Evolutionary conservation across 2,888 invertebrate species (phyloP).

Genomic region (Calameuta filiformis): DNA sequence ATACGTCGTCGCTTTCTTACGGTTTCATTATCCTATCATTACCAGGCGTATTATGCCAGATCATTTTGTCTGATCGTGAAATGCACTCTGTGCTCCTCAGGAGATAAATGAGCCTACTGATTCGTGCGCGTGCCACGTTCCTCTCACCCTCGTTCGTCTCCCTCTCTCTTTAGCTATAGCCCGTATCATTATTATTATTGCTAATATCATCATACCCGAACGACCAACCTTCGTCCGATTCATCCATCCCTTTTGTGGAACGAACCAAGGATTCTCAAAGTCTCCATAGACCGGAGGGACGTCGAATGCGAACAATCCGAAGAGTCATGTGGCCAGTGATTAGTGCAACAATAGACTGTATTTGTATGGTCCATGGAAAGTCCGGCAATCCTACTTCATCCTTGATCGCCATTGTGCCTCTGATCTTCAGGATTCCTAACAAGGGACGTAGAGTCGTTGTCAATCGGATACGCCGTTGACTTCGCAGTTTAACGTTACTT

Average conservation of each 20-base stretch:
- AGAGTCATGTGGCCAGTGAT: conserved; percentile 21
- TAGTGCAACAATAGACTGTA: conserved; percentile 18
- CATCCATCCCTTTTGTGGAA: neutral
- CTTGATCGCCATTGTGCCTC: neutral
- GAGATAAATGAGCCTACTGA: conserved; percentile 16
- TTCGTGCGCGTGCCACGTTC: conserved; percentile 18
- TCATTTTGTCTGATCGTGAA: conserved; percentile 6
- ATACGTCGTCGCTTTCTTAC: neutral
- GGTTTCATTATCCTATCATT: neutral
- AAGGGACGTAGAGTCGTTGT: neutral
- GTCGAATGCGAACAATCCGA: conserved; percentile 9
- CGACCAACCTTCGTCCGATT: neutral
- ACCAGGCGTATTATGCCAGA: neutral
- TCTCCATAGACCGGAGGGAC: neutral
- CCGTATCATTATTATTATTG: neutral
- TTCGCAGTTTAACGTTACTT: neutral
- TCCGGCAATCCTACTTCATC: neutral
- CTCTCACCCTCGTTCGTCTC: conserved; percentile 6
- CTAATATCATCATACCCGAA: neutral
- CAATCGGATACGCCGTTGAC: neutral
- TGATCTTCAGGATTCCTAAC: neutral
- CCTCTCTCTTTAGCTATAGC: neutral
- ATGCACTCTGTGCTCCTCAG: neutral
- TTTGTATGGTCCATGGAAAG: conserved; percentile 7
- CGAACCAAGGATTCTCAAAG: neutral